Evolutionary conservation across 2,113 vertebrate species (phyloP), one percentile per base, ranked within the genome.

Genomic region (Zosterops borbonicus): DNA sequence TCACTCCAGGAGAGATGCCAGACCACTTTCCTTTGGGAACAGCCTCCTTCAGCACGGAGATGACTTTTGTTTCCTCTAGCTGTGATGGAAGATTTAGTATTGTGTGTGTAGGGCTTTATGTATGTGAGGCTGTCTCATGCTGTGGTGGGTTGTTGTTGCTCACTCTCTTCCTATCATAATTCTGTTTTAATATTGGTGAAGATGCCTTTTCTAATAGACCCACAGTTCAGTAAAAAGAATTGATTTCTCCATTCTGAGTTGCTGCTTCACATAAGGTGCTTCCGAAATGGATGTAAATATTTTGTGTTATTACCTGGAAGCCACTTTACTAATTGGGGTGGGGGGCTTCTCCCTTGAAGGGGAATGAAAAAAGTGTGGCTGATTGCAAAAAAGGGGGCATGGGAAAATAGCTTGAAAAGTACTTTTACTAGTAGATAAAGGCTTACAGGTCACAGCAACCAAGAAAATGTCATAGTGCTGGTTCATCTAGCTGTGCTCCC

Each of bases 1-100:
- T 97, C 42, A 67, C 67, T 93, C 47, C 49, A 94, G 75, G 37
- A 91, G 29, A 74, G 50, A 63, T 94, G 84, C 84, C 91, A 95
- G 73, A 77, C 67, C 0, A 0, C 29, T 80, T 42, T 86, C 50
- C 25, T 80, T 94, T 77, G 63, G 77, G 63, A 94, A 73, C 23
- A 94, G 19, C 7, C 20, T 88, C 68, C 35, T 77, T 87, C 46
- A 63, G 23, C 39, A 33, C 29, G 53, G 83, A 95, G 74, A n/a
- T 71, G 62, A 64, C 53, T 95, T 94, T 84, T 29, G 28, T 82
- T 87, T 89, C 59, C 89, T 73, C 33, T 60, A 17, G 18, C 37
- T 71, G 23, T 53, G 78, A 18, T 0, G 5, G 59, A 80, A 46
- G 33, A 46, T 68, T 91, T 62, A 76, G 37, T 4, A 1, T 12